A percentile compares a stretch with the other conserved stretches of the same genome.
Conservation (phyloP, 2,797 vertebrate species). For the Tamandua tetradactyla region DNA sequence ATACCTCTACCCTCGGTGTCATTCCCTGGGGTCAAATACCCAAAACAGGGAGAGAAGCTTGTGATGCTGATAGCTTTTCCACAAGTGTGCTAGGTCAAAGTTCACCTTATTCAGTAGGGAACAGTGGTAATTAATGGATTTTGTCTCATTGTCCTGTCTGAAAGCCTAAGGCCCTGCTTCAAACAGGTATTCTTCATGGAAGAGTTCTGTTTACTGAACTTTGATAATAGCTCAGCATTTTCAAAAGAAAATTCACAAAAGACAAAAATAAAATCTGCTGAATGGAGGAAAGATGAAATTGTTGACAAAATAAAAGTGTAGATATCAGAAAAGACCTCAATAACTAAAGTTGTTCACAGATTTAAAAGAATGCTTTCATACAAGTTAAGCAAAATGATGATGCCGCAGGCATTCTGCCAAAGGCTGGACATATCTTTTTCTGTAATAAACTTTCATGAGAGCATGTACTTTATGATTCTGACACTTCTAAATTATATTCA, state of each 20-base stretch:
- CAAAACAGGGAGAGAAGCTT: accelerated
- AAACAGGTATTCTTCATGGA: slow-evolving; percentile 61
- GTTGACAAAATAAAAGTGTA: slow-evolving; percentile 54
- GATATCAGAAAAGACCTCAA: slow-evolving; percentile 59
- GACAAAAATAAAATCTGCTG: slow-evolving; percentile 32
- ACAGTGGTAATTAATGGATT: slow-evolving; percentile 55
- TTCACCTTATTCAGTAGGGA: slow-evolving; percentile 29
- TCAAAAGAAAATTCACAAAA: slow-evolving; percentile 57
- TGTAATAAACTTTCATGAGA: slow-evolving; percentile 80
- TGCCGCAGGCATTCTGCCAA: slow-evolving; percentile 68
- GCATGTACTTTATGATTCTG: slow-evolving; percentile 79
- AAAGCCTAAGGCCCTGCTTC: not conserved
- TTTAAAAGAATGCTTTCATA: slow-evolving; percentile 9
- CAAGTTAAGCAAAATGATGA: slow-evolving; percentile 25
- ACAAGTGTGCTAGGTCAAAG: slow-evolving; percentile 24
- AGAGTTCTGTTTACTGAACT: slow-evolving; percentile 71
- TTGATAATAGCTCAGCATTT: slow-evolving; percentile 42
- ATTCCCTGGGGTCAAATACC: not conserved
- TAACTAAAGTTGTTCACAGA: slow-evolving; percentile 29
- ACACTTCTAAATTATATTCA: slow-evolving; percentile 81
- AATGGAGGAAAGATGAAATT: not conserved
- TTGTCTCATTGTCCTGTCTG: slow-evolving; percentile 39
- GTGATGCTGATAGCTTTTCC: not conserved
- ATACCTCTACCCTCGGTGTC: not conserved
- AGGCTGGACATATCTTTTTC: slow-evolving; percentile 74